These are phyloP conservation scores for Nanorana parkeri DNA, from an alignment of 2,113 vertebrate genomes.

Conservation along the genomic window DNA sequence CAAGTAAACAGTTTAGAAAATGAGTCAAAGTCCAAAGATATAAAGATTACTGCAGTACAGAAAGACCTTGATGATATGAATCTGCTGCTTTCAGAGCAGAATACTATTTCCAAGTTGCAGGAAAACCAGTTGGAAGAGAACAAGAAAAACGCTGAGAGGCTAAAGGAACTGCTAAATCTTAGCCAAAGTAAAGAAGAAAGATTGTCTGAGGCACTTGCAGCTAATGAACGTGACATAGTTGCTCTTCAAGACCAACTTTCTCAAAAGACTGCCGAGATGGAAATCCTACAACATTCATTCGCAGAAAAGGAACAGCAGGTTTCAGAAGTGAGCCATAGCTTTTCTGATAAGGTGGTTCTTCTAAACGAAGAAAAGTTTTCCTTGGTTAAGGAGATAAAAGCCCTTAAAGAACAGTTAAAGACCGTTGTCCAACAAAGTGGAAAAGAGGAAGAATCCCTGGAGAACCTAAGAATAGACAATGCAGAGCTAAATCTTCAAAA, in stretches of 20 bases:
- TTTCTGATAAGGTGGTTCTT: constrained; percentile 86
- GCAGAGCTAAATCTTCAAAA: constrained; percentile 54
- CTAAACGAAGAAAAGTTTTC: constrained; percentile 87
- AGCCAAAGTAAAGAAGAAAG: constrained; percentile 73
- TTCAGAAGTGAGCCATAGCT: constrained; percentile 79
- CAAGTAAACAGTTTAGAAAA: constrained; percentile 80
- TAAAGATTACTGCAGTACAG: constrained; percentile 82
- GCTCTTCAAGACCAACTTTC: constrained; percentile 72
- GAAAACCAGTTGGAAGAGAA: constrained; percentile 76
- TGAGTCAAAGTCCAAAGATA: constrained; percentile 80
- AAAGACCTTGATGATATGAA: constrained; percentile 77
- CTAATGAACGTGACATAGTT: constrained; percentile 65
- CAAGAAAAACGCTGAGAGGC: constrained; percentile 69
- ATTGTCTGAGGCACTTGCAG: constrained; percentile 68
- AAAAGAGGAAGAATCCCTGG: constrained; percentile 61
- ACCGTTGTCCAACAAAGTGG: constrained; percentile 64
- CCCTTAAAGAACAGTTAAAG: constrained; percentile 80
- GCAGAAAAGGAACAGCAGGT: constrained; percentile 83
- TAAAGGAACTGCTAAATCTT: constrained; percentile 70
- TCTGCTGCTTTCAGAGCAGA: constrained; percentile 75
- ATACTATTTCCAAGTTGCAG: constrained; percentile 71
- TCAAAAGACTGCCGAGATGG: constrained; percentile 72
- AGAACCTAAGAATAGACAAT: constrained; percentile 46
- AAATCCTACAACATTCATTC: constrained; percentile 74
- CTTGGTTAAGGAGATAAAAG: constrained; percentile 77